These are phyloP conservation scores for Noctua pronuba DNA, from an alignment of 2,888 invertebrate species.

Conservation along the genomic window DNA sequence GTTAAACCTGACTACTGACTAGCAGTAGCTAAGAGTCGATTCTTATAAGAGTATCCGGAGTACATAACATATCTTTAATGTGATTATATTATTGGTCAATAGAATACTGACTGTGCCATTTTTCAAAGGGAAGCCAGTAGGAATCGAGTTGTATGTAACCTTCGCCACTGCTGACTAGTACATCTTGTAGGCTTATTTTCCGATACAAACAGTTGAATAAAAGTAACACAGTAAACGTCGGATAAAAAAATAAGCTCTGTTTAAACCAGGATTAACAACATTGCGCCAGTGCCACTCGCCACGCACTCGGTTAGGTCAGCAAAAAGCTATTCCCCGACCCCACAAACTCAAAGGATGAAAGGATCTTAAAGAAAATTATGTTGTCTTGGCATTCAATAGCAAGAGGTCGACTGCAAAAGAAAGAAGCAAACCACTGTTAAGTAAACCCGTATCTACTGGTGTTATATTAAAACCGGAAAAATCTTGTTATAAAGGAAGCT, in stretches of 20 bases:
- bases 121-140: too few relatives aligned
- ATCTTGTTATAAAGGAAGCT: conserved; percentile 20
- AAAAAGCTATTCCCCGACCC: conserved; percentile 54
- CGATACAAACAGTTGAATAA: not conserved
- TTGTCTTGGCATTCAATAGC: conserved; percentile 39
- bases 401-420: not conserved
- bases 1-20: not conserved
- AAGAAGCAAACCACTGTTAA: conserved; percentile 1
- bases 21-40: too few relatives aligned
- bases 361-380: conserved; percentile 48
- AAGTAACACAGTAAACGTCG: not conserved
- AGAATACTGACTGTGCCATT: too few relatives aligned
- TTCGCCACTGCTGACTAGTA: too few relatives aligned
- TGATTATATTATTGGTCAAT: too few relatives aligned
- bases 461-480: conserved; percentile 1
- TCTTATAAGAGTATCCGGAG: too few relatives aligned
- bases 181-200: not conserved
- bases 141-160: too few relatives aligned
- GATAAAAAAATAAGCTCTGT: conserved; percentile 15
- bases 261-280: conserved; percentile 23
- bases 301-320: conserved; percentile 35
- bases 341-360: conserved; percentile 40
- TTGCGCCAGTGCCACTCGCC: not conserved
- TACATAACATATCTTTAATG: too few relatives aligned
- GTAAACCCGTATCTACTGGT: not conserved